These are phyloP conservation scores for Leptura quadrifasciata DNA, from an alignment of 2,888 invertebrate species.

Conservation along the genomic window DNA sequence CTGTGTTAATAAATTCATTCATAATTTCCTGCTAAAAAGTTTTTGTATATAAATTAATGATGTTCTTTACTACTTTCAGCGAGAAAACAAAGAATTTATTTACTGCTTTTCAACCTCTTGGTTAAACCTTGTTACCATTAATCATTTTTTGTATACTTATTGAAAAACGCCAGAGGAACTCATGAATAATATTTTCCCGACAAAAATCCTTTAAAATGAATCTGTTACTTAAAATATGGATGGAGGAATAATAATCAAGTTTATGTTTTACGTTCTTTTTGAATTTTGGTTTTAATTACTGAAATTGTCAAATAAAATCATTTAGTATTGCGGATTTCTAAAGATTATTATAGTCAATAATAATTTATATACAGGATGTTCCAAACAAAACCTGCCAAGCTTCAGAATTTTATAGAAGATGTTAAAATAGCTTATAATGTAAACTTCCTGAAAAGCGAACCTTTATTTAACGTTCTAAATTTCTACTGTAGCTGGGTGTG, in stretches of 20 bases:
- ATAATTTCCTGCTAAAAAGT: conserved; percentile 48
- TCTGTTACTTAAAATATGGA: conserved; percentile 9
- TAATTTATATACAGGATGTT: too few species aligned
- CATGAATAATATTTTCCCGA: conserved; percentile 49
- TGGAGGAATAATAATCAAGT: background rate
- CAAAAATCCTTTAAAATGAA: conserved; percentile 39
- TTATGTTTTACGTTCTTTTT: background rate
- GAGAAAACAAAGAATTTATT: conserved; percentile 58
- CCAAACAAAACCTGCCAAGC: too few species aligned
- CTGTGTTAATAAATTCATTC: conserved; percentile 46
- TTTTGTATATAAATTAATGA: conserved; percentile 56
- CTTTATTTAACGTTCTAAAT: too few species aligned
- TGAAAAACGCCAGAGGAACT: conserved; percentile 53
- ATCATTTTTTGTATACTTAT: conserved; percentile 57
- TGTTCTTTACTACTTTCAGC: conserved; percentile 47
- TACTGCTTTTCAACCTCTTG: conserved; percentile 54
- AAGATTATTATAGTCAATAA: too few species aligned
- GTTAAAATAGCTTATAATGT: too few species aligned
- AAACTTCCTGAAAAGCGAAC: too few species aligned
- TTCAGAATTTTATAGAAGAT: too few species aligned
- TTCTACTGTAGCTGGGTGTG: too few species aligned
- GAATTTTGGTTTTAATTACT: background rate
- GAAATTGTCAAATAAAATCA: too few species aligned
- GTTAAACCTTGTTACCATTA: conserved; percentile 53
- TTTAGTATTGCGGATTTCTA: too few species aligned